phyloP scores from a whole-genome alignment of 2,888 invertebrate genomes.

The Abrostola tripartita region DNA sequence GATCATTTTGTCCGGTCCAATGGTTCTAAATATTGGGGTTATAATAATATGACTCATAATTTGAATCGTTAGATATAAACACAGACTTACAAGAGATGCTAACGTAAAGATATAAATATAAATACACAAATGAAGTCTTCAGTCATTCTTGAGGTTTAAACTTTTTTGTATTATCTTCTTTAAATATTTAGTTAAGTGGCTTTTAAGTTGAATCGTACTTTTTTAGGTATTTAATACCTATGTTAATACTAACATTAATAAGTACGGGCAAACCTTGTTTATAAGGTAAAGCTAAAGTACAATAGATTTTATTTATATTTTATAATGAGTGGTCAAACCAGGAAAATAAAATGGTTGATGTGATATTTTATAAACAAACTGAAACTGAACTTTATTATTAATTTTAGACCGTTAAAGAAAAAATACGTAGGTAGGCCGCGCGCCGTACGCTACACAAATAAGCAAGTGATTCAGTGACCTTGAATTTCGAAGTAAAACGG shows the following conservation, averaged over 20 bases:
- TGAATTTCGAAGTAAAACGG: not conserved
- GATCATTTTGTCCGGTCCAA: constrained; percentile 5
- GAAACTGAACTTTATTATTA: no score
- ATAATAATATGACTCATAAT: not conserved
- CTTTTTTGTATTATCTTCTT: constrained; percentile 8
- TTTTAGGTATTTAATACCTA: not conserved
- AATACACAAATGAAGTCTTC: constrained; percentile 17
- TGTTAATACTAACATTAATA: no score
- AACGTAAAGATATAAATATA: not conserved
- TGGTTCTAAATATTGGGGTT: constrained; percentile 6
- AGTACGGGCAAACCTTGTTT: no score
- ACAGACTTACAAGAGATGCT: not conserved
- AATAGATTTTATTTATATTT: no score
- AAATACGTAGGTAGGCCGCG: no score
- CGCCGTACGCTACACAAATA: not conserved
- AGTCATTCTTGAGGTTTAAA: constrained; percentile 7
- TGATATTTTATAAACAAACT: no score
- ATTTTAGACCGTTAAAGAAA: no score
- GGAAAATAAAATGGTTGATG: no score
- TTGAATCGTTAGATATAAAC: not conserved
- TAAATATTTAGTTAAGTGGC: not conserved
- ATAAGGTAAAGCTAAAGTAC: no score
- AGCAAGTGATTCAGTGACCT: constrained; percentile 6
- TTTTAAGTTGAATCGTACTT: not conserved
- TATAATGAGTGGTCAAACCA: no score